These are phyloP conservation scores for Ephialtes manifestator DNA, from an alignment of 2,888 invertebrate genomes.

Conservation along the genomic window DNA sequence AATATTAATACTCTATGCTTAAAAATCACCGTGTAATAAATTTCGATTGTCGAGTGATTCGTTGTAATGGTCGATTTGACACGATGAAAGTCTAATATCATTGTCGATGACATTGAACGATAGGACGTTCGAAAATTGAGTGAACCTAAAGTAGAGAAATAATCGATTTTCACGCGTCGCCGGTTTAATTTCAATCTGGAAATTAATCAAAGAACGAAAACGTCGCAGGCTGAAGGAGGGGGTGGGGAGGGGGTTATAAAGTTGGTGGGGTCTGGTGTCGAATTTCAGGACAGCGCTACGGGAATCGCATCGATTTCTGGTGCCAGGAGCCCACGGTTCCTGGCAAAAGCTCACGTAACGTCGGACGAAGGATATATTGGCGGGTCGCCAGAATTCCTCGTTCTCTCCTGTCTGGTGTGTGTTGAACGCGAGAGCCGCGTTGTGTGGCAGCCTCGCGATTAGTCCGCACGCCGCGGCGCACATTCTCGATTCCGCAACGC, in stretches of 20 bases:
- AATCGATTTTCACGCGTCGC: neutral
- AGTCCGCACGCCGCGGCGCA: slow-evolving; percentile 56
- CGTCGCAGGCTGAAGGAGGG: neutral
- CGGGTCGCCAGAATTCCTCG: slow-evolving; percentile 59
- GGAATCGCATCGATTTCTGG: slow-evolving; percentile 64
- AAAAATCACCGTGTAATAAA: too few relatives aligned
- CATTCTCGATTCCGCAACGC: slow-evolving; percentile 53
- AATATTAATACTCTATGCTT: too few relatives aligned
- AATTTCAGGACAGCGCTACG: slow-evolving; percentile 48
- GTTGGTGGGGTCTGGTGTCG: slow-evolving; percentile 23
- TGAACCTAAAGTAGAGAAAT: neutral
- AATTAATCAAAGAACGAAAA: slow-evolving; percentile 48
- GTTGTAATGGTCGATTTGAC: neutral
- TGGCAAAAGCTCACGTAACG: slow-evolving; percentile 53
- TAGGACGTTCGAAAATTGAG: neutral
- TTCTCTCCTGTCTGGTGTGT: slow-evolving; percentile 31
- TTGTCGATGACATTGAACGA: neutral
- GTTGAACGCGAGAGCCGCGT: neutral
- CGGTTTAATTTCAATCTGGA: slow-evolving; percentile 30
- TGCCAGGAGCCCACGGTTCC: slow-evolving; percentile 51
- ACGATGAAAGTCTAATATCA: neutral
- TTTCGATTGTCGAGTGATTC: too few relatives aligned
- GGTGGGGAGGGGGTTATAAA: neutral
- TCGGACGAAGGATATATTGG: slow-evolving; percentile 63
- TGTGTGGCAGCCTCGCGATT: slow-evolving; percentile 56